A percentile compares a stretch with the other conserved stretches of the same genome.
These are phyloP conservation scores for Bufo gargarizans DNA, from an alignment of 2,113 vertebrate genomes.

Conservation along the genomic window DNA sequence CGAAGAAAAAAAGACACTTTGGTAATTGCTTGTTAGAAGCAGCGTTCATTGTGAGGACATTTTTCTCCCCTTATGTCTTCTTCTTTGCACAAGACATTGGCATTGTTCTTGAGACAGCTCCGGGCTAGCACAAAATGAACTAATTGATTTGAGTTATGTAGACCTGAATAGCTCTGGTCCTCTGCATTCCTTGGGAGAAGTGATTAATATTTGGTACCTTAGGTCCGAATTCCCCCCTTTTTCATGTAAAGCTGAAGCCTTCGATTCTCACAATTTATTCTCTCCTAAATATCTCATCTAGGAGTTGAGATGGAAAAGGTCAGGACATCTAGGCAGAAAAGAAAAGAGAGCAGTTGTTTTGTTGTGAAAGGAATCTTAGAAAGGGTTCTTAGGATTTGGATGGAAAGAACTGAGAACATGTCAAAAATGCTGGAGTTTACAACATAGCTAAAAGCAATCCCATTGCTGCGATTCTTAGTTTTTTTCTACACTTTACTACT, in stretches of 20 bases:
- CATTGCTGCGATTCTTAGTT: background rate
- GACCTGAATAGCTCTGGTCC: conserved; percentile 68
- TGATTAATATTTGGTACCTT: conserved; percentile 74
- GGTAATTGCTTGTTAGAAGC: conserved; percentile 76
- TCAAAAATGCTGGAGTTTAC: conserved; percentile 53
- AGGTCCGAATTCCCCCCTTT: conserved; percentile 62
- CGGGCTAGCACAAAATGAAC: conserved; percentile 73
- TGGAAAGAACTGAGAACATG: conserved; percentile 57
- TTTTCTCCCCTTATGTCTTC: conserved; percentile 65
- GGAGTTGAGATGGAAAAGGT: conserved; percentile 63
- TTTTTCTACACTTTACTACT: background rate
- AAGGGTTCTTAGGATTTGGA: conserved; percentile 8
- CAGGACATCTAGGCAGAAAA: conserved; percentile 50
- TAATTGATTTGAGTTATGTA: conserved; percentile 71
- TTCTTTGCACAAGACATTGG: conserved; percentile 68
- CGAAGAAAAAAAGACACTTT: conserved; percentile 72
- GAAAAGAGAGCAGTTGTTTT: conserved; percentile 34
- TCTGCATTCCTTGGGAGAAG: conserved; percentile 69
- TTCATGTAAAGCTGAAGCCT: conserved; percentile 69
- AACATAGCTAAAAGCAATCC: conserved; percentile 44
- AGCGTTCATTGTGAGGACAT: conserved; percentile 66
- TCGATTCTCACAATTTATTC: conserved; percentile 65
- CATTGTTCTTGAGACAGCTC: conserved; percentile 71
- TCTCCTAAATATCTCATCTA: conserved; percentile 67
- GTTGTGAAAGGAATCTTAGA: conserved; percentile 52